A percentile compares a stretch with the other conserved stretches of the same genome.
phyloP scores from a whole-genome alignment of 2,888 invertebrate genomes.

The Sinohyriopsis cumingii region DNA sequence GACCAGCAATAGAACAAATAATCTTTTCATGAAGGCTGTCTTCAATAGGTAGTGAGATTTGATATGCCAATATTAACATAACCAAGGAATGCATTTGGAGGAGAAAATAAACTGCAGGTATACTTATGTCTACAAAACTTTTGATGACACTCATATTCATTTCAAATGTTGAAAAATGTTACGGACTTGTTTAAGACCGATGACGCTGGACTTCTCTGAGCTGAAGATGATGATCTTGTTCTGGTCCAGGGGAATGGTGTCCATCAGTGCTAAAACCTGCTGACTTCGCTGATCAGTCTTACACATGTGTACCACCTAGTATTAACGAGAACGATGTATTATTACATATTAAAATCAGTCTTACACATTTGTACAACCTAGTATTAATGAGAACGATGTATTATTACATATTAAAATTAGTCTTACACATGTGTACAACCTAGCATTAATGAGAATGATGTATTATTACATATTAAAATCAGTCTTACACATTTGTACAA shows the following conservation, averaged over 20 bases:
- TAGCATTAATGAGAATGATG: conserved; percentile 13
- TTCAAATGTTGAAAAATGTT: no score
- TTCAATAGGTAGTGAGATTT: neutral
- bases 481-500: conserved; percentile 46
- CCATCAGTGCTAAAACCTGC: conserved; percentile 40
- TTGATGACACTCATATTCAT: no score
- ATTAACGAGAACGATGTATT: neutral
- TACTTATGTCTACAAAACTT: neutral
- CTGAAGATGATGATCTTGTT: conserved; percentile 80
- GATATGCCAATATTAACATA: neutral
- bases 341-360: neutral
- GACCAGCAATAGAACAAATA: no score
- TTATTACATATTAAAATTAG: neutral
- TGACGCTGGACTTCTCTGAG: conserved; percentile 76
- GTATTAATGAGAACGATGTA: neutral
- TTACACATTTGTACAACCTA: conserved; percentile 52
- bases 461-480: neutral
- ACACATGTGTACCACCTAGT: conserved; percentile 52
- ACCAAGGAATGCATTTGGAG: neutral
- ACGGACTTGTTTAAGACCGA: conserved; percentile 52
- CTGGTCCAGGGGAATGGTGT: conserved; percentile 33
- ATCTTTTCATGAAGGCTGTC: neutral
- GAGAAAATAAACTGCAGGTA: neutral
- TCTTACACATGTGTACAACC: conserved; percentile 51
- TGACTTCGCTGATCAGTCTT: conserved; percentile 23